These are phyloP conservation scores for Andricus curvator DNA, from an alignment of 2,888 invertebrate genomes.

Conservation along the genomic window DNA sequence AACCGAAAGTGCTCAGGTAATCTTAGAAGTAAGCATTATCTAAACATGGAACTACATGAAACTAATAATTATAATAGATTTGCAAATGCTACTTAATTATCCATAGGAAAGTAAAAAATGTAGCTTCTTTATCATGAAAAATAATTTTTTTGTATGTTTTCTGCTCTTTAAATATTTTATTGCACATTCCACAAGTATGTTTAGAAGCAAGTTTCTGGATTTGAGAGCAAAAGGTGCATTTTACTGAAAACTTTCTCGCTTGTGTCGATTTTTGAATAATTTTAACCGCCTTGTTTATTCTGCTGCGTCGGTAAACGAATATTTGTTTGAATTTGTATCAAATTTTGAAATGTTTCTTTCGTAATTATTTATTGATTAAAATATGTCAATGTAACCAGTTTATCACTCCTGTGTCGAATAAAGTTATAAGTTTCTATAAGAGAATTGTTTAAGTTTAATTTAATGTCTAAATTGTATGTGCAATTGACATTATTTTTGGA, in stretches of 20 bases:
- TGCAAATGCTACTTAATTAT: background rate
- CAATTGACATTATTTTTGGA: too few relatives aligned
- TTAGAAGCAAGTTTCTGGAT: background rate
- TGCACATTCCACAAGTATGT: background rate
- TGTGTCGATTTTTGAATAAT: background rate
- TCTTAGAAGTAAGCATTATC: background rate
- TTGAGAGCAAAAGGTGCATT: constrained; percentile 19
- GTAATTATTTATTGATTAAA: background rate
- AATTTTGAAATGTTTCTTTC: background rate
- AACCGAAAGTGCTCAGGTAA: constrained; percentile 21
- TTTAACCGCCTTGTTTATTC: background rate
- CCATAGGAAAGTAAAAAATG: background rate
- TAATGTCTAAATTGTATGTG: background rate
- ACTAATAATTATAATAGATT: background rate
- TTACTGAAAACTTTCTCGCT: background rate
- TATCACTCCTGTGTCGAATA: background rate
- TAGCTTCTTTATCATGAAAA: background rate
- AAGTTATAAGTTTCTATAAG: background rate
- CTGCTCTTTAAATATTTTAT: background rate
- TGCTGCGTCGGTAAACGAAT: background rate
- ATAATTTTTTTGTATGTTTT: constrained; percentile 1
- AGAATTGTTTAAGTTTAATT: background rate
- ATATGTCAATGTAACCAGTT: background rate
- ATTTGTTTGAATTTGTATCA: background rate
- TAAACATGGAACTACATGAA: background rate